A percentile compares a stretch with the other conserved stretches of the same genome.
These are phyloP conservation scores for Dolichallabes microphthalmus DNA, from an alignment of 2,113 vertebrate genomes.

Conservation along the genomic window DNA sequence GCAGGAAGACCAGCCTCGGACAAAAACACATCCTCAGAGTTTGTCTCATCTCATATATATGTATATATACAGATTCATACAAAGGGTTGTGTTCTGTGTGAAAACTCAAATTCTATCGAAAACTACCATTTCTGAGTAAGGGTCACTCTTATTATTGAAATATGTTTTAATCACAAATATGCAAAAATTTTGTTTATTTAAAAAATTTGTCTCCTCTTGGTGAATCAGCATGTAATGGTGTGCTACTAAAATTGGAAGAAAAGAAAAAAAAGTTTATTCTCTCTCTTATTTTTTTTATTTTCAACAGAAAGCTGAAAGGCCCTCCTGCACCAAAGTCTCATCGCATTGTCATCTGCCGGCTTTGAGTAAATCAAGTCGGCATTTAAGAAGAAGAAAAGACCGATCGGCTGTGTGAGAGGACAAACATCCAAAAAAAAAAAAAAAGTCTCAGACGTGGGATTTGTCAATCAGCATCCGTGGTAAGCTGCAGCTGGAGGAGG, in stretches of 20 bases:
- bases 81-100: not conserved
- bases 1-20: not conserved
- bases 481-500: constrained; percentile 35
- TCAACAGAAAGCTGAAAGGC: not conserved
- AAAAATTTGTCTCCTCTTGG: not conserved
- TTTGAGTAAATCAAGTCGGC: constrained; percentile 8
- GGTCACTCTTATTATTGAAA: not conserved
- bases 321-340: not conserved
- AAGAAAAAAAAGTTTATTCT: not conserved
- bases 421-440: constrained; percentile 23
- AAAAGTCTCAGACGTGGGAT: constrained; percentile 25
- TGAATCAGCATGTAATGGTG: not conserved
- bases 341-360: constrained; percentile 17
- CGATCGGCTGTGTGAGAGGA: constrained; percentile 28
- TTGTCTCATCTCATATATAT: too few species aligned
- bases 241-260: not conserved
- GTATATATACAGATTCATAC: not conserved
- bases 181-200: too few species aligned
- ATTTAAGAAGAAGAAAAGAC: constrained; percentile 14
- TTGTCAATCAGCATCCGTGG: constrained; percentile 36
- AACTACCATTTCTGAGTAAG: not conserved
- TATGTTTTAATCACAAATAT: not conserved
- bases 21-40: not conserved
- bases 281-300: not conserved
- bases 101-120: too few species aligned